Evolutionary conservation across 2,113 vertebrate genomes (phyloP).

Genomic region (Epinephelus lanceolatus): DNA sequence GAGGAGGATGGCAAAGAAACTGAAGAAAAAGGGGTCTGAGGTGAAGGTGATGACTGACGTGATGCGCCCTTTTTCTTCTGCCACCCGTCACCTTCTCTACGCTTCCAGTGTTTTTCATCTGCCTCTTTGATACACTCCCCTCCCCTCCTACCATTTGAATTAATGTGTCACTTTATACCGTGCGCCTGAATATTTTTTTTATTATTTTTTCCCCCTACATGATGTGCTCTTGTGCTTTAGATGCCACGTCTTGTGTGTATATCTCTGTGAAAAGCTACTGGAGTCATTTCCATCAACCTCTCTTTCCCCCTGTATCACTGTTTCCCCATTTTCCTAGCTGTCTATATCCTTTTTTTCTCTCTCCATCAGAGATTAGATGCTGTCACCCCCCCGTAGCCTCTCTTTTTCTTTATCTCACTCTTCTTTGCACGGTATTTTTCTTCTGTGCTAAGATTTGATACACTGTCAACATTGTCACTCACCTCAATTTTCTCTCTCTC

Average conservation of each 20-base stretch:
- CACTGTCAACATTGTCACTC: constrained; percentile 64
- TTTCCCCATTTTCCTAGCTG: constrained; percentile 41
- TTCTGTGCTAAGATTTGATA: constrained; percentile 42
- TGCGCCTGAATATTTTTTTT: constrained; percentile 42
- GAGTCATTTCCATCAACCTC: constrained; percentile 61
- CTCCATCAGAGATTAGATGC: constrained; percentile 63
- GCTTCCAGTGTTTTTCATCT: constrained; percentile 67
- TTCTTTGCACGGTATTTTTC: constrained; percentile 48
- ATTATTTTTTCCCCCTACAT: constrained; percentile 31
- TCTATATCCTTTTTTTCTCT: constrained; percentile 39
- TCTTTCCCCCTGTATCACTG: constrained; percentile 33
- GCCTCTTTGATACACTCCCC: constrained; percentile 60
- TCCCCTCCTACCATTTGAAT: constrained; percentile 65
- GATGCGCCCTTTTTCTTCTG: constrained; percentile 48
- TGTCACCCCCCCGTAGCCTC: constrained; percentile 37
- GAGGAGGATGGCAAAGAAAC: constrained; percentile 35
- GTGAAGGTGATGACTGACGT: constrained; percentile 67
- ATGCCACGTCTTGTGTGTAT: constrained; percentile 38
- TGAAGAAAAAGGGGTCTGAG: constrained; percentile 51
- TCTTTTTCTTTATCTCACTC: constrained; percentile 50
- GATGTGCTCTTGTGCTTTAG: constrained; percentile 52
- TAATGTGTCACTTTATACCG: constrained; percentile 66
- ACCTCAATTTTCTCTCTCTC: constrained; percentile 27
- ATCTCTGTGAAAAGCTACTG: constrained; percentile 43
- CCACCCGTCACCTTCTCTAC: constrained; percentile 47